These are phyloP conservation scores for Drosophila tripunctata DNA, from an alignment of 2,888 invertebrate species.

Conservation along the genomic window DNA sequence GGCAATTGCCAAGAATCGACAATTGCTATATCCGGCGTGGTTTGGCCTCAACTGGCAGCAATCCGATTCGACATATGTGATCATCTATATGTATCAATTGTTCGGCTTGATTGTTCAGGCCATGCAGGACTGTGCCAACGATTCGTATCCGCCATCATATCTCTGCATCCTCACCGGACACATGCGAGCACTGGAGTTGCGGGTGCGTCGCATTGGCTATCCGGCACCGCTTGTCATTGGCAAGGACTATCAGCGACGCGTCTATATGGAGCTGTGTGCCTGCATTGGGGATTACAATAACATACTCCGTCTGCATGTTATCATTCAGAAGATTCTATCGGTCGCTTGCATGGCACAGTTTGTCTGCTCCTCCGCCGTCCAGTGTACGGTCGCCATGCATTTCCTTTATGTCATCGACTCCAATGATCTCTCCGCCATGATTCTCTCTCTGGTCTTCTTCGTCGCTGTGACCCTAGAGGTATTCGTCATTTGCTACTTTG, in stretches of 20 bases:
- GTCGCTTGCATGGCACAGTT: slow-evolving; percentile 86
- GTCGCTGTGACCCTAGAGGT: slow-evolving; percentile 86
- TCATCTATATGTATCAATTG: slow-evolving; percentile 71
- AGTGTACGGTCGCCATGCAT: slow-evolving; percentile 84
- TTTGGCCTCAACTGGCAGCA: slow-evolving; percentile 75
- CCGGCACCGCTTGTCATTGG: neutral
- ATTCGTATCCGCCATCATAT: slow-evolving; percentile 82
- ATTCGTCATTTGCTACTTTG: slow-evolving; percentile 86
- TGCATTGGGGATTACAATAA: slow-evolving; percentile 77
- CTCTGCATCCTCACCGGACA: slow-evolving; percentile 77
- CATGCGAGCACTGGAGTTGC: slow-evolving; percentile 70
- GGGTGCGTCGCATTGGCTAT: slow-evolving; percentile 72
- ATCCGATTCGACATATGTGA: slow-evolving; percentile 50
- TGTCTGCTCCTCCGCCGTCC: slow-evolving; percentile 84
- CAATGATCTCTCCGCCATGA: slow-evolving; percentile 66
- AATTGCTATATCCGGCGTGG: slow-evolving; percentile 81
- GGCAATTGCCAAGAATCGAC: slow-evolving; percentile 48
- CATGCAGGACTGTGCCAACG: slow-evolving; percentile 78
- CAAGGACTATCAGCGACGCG: neutral
- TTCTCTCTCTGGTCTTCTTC: slow-evolving; percentile 82
- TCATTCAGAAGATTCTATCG: slow-evolving; percentile 85
- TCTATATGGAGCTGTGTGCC: slow-evolving; percentile 54
- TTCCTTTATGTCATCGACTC: slow-evolving; percentile 83
- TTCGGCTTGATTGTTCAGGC: slow-evolving; percentile 76
- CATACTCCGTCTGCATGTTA: slow-evolving; percentile 83